Evolutionary conservation across 2,888 invertebrate genomes (phyloP).

Genomic region (Hyalella azteca): DNA sequence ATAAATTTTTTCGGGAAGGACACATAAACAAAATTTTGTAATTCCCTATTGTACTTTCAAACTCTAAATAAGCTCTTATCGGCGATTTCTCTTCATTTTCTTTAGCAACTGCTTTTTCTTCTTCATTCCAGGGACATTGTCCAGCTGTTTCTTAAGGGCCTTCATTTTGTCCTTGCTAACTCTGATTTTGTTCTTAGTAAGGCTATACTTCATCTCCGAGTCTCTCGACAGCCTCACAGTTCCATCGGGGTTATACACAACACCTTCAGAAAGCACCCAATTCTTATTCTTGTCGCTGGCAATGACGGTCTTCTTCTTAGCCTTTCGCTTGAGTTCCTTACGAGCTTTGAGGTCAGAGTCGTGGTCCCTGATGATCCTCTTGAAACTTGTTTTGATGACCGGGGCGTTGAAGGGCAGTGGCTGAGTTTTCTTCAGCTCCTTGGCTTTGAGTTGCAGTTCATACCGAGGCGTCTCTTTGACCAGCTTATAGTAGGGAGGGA

Average conservation of each 20-base stretch:
- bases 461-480: neutral
- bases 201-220: neutral
- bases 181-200: neutral
- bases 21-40: too few relatives aligned
- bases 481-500: conserved; percentile 23
- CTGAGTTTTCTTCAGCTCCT: neutral
- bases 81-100: conserved; percentile 18
- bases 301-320: neutral
- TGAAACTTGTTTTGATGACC: neutral
- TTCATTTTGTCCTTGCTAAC: neutral
- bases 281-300: neutral
- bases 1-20: too few relatives aligned
- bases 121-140: neutral
- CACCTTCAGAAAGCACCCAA: conserved; percentile 5
- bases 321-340: neutral
- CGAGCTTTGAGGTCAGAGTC: neutral
- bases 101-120: neutral
- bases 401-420: conserved; percentile 7
- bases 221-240: neutral
- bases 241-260: neutral
- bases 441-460: conserved; percentile 6
- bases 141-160: neutral
- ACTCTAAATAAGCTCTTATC: too few relatives aligned
- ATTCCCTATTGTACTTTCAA: too few relatives aligned
- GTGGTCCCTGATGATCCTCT: neutral